Evolutionary conservation across 2,888 invertebrate species (phyloP).

Genomic region (Agonopterix alstromeriana): DNA sequence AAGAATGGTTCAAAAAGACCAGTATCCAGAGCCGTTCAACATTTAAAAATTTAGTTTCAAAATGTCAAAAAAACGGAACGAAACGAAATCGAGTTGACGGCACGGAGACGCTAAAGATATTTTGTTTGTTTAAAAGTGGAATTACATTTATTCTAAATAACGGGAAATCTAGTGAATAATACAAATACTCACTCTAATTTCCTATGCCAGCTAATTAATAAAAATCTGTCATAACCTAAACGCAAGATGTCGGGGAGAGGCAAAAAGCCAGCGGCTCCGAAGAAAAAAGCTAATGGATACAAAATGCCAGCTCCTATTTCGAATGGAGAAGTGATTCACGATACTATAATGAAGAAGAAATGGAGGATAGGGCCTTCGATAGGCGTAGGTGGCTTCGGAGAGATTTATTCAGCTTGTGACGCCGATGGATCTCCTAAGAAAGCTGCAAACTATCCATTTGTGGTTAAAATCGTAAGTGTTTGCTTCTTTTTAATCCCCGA

Average conservation of each 20-base stretch:
- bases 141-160: too few species aligned
- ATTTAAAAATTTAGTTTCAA: too few species aligned
- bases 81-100: too few species aligned
- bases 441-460: slow-evolving; percentile 78
- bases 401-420: slow-evolving; percentile 90
- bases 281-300: slow-evolving; percentile 63
- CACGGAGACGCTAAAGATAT: too few species aligned
- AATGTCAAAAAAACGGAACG: too few species aligned
- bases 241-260: slow-evolving; percentile 46
- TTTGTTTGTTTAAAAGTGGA: too few species aligned
- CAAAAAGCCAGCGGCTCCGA: slow-evolving; percentile 54
- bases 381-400: slow-evolving; percentile 95
- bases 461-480: slow-evolving; percentile 86
- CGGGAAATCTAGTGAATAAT: too few species aligned
- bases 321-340: slow-evolving; percentile 85
- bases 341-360: slow-evolving; percentile 82
- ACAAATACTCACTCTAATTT: too few species aligned
- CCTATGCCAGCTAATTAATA: too few species aligned
- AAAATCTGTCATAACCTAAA: neutral
- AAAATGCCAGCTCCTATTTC: slow-evolving; percentile 84
- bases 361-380: slow-evolving; percentile 93
- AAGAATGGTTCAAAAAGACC: too few species aligned
- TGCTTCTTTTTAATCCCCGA: neutral
- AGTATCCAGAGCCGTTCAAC: too few species aligned
- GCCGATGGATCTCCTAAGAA: slow-evolving; percentile 69